Percentiles rank a stretch among this genome's conserved stretches.
phyloP scores from a whole-genome alignment of 2,797 vertebrate species.

The Galago senegalensis region DNA sequence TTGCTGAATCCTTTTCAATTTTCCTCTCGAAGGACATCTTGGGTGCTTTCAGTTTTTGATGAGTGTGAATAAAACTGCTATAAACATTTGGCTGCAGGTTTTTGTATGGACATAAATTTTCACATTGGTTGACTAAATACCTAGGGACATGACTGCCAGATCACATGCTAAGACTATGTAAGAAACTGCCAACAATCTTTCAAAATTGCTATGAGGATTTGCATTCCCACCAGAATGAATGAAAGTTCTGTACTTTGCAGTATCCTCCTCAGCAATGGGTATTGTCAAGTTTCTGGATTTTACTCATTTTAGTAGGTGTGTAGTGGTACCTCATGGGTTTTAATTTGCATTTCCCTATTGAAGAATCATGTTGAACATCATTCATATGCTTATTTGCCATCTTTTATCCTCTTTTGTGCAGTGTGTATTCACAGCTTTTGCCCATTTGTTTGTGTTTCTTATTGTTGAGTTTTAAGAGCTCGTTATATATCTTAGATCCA shows the following conservation, averaged over 20 bases:
- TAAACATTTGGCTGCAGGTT: not conserved
- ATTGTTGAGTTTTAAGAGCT: not conserved
- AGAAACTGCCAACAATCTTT: not conserved
- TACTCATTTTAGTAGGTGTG: not conserved
- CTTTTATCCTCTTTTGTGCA: not conserved
- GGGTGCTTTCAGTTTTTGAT: not conserved
- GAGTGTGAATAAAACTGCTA: not conserved
- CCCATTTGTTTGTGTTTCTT: not conserved
- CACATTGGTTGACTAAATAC: not conserved
- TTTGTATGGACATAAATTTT: not conserved
- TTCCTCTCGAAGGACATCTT: not conserved
- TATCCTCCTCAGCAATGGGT: not conserved
- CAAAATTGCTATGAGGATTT: not conserved
- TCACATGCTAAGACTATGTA: not conserved
- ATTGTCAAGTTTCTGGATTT: not conserved
- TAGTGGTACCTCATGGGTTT: not conserved
- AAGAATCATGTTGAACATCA: not conserved
- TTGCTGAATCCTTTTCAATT: not conserved
- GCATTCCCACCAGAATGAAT: not conserved
- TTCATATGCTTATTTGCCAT: not conserved
- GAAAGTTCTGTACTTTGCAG: not conserved
- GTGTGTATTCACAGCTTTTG: not conserved
- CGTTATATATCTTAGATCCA: not conserved
- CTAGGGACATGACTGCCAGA: not conserved
- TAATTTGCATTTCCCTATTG: not conserved